Evolutionary conservation across 2,888 invertebrate species (phyloP).

Genomic region (Tanaodytes sp.): DNA sequence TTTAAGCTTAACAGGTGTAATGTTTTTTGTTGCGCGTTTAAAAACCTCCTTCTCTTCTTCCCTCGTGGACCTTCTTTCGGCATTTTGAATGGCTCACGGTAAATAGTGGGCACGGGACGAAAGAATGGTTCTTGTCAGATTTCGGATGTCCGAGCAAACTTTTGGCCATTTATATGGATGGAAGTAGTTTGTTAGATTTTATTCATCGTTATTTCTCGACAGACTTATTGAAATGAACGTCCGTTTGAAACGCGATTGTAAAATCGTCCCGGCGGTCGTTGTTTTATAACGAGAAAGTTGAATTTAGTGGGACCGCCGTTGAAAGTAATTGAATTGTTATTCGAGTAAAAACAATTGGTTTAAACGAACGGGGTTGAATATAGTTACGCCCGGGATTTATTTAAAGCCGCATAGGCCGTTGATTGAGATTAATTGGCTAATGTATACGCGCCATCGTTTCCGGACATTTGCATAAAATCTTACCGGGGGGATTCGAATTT

Average conservation of each 20-base stretch:
- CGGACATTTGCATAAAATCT: no score
- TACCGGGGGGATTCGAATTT: no score
- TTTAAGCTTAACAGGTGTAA: no score
- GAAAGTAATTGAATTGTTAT: slow-evolving; percentile 38
- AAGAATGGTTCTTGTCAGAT: no score
- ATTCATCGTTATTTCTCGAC: slow-evolving; percentile 24
- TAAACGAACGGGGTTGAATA: slow-evolving; percentile 1
- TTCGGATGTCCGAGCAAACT: slow-evolving; percentile 18
- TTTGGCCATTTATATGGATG: slow-evolving; percentile 23
- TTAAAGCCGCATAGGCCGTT: background rate
- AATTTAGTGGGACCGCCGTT: slow-evolving; percentile 12
- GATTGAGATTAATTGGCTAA: slow-evolving; percentile 18
- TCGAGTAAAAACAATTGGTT: slow-evolving; percentile 23
- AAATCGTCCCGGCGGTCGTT: slow-evolving; percentile 17
- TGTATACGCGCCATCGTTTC: background rate
- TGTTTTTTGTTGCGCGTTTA: no score
- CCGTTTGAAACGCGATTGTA: slow-evolving; percentile 15
- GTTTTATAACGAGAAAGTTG: slow-evolving; percentile 21
- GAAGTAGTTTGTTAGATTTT: slow-evolving; percentile 32
- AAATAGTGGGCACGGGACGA: no score
- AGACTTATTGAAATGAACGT: slow-evolving; percentile 33
- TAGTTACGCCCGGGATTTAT: slow-evolving; percentile 6
- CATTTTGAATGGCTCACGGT: no score
- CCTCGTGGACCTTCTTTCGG: no score
- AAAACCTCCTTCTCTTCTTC: no score